Evolutionary conservation across 2,113 vertebrate species (phyloP), one percentile per base, ranked within the genome.

Genomic region (Nycticryphes semicollaris): DNA sequence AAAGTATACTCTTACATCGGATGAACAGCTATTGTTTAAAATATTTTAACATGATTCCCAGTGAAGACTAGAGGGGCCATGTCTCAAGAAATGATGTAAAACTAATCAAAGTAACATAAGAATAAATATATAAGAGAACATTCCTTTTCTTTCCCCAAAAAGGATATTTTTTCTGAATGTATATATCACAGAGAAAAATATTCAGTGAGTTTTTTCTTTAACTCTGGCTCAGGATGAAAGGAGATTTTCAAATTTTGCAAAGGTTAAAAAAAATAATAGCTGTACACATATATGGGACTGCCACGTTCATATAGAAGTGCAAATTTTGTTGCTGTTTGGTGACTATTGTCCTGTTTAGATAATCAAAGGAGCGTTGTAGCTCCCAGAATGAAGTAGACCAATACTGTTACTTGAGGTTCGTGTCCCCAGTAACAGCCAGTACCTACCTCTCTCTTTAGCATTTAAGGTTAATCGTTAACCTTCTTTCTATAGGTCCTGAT

Each of bases 21-120:
- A 79, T 19, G 45, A 91, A 22, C 33, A 85, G 67, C 48, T 79
- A 75, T 92, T 89, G 80, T 92, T 93, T 87, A 76, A 95, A 96
- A 57, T 76, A 64, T 51, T 84, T 95, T 87, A 72, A 76, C 47
- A 50, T n/a, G 19, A 62, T 91, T 95, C 62, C 45, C 19, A 57
- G 53, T 31, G 57, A 91, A 85, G 39, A 45, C n/a, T 73, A 47
- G 43, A 43, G 67, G 7, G n/a, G 33, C 24, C 57, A 1, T n/a
- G 15, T 69, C 48, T 85, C 74, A 94, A 83, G 30, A 93, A 90
- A 57, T 72, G 4, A 53, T 41, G 30, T 64, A 68, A 75, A 95
- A 64, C 59, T 75, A 95, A 69, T 72, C 85, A 82, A 91, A 66
- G 59, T 82, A 89, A 56, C 30, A 28, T 37, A 73, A 79, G 56